A percentile compares a stretch with the other conserved stretches of the same genome.
These are phyloP conservation scores for Cryptocephalus moraei DNA, from an alignment of 2,888 invertebrate species.

Conservation along the genomic window DNA sequence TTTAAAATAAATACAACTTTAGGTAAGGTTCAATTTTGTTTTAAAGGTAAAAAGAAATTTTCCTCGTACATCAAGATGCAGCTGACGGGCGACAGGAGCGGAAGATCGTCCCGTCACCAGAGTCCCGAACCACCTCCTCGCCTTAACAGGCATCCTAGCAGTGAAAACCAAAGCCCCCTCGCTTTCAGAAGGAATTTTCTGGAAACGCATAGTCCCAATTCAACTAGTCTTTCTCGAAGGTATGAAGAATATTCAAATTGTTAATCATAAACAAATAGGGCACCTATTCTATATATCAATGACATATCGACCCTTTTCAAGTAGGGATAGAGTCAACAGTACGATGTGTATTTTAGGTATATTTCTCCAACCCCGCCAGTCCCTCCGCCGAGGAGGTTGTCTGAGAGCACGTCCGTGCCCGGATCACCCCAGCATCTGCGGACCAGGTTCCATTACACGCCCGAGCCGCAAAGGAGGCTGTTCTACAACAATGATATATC, in stretches of 20 bases:
- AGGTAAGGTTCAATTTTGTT: neutral
- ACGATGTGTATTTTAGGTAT: slow-evolving; percentile 35
- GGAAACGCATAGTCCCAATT: slow-evolving; percentile 41
- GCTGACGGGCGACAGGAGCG: slow-evolving; percentile 44
- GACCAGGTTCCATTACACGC: slow-evolving; percentile 50
- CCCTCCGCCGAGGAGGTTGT: slow-evolving; percentile 52
- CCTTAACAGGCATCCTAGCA: slow-evolving; percentile 30
- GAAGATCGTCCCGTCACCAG: slow-evolving; percentile 41
- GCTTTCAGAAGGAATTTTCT: slow-evolving; percentile 48
- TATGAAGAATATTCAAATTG: slow-evolving; percentile 19
- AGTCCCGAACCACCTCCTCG: slow-evolving; percentile 53
- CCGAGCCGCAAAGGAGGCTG: slow-evolving; percentile 47
- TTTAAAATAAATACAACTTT: neutral
- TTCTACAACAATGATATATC: slow-evolving; percentile 38
- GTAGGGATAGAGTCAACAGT: no score
- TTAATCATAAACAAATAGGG: no score
- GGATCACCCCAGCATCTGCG: slow-evolving; percentile 59
- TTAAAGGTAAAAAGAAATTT: slow-evolving; percentile 59
- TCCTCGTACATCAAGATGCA: slow-evolving; percentile 76
- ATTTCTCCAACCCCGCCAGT: slow-evolving; percentile 51
- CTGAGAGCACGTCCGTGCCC: slow-evolving; percentile 57
- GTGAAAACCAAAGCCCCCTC: slow-evolving; percentile 41
- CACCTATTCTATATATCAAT: no score
- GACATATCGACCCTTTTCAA: no score
- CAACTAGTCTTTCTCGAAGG: slow-evolving; percentile 47